Base-by-base conservation (phyloP, 2,888 invertebrate species). In the Pharmacophagus antenor region DNA sequence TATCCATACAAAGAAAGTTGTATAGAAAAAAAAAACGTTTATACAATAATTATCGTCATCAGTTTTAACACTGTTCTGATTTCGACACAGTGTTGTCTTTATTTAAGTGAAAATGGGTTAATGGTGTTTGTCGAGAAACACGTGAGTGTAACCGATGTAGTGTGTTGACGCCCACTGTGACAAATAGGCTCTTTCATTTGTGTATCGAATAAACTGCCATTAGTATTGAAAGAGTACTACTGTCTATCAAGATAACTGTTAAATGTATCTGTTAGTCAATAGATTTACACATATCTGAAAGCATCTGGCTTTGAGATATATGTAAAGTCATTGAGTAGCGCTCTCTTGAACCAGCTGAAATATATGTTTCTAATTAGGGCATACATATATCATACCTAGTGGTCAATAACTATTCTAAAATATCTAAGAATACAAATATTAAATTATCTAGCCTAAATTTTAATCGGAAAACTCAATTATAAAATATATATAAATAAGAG, bases 51-150 rank as follows among this genome's bases (percentile, higher is more conserved):
- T 42, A 42, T 17, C 5, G 17, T 17, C n/a, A 15, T 17, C 17
- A 17, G 42, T 42, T 17, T 42, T 6, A 42, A 3, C 3, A 17
- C 42, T n/a, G 25, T 51, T 51, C n/a, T 52, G 8, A 27, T 27
- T 50, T 18, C 23, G 18, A 23, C 27, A 50, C 17, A 21, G 53
- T 23, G 18, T 10, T 23, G 44, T 47, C 17, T 47, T 55, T 52
- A 52, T 50, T 56, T 56, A 15, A 47, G 18, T 22, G 23, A 49
- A 25, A 52, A 53, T 56, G 56, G 61, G 61, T 61, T 61, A 56
- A 56, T 56, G 56, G 41, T 61, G 61, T 56, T 56, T 56, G 61
- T 41, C 17, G 41, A 51, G 51, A 42, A 46, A 21, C 17, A 37
- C 56, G 22, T 56, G 21, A 17, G 46, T 41, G 46, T 10, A 5